Evolutionary conservation across 2,797 vertebrate species (phyloP).

Genomic region (Poeciliopsis gracilis): DNA sequence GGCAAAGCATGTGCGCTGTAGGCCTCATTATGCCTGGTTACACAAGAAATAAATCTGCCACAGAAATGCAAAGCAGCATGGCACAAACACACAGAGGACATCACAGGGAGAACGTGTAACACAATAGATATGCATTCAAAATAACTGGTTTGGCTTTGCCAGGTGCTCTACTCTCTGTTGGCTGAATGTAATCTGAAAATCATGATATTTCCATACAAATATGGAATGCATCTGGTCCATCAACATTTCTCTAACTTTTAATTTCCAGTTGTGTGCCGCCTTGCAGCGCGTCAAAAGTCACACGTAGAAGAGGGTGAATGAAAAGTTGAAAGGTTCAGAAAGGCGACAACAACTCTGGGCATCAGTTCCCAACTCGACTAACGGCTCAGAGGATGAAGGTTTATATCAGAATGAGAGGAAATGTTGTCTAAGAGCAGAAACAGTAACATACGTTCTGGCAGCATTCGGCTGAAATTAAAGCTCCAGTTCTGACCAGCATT

Average conservation of each 20-base stretch:
- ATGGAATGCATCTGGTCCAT: not conserved
- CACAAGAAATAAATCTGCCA: not conserved
- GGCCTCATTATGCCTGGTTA: not conserved
- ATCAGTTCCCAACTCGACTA: too few relatives aligned
- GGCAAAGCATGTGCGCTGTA: conserved; percentile 3
- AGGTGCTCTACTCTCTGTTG: not conserved
- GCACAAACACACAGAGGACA: not conserved
- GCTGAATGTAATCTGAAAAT: not conserved
- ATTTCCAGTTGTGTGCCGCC: not conserved
- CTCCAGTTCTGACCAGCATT: too few relatives aligned
- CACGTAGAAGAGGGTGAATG: not conserved
- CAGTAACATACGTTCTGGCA: too few relatives aligned
- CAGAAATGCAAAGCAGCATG: not conserved
- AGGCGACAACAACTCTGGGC: not conserved
- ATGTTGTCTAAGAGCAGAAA: too few relatives aligned
- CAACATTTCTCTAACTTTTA: not conserved
- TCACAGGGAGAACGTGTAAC: not conserved
- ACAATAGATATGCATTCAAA: not conserved
- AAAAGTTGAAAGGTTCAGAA: not conserved
- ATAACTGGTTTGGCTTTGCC: not conserved
- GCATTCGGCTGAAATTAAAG: too few relatives aligned
- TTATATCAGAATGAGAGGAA: not conserved
- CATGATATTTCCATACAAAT: not conserved
- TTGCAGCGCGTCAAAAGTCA: not conserved
- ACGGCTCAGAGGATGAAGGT: not conserved